Conservation (phyloP, 2,888 invertebrate genomes). For the Xestia xanthographa region DNA sequence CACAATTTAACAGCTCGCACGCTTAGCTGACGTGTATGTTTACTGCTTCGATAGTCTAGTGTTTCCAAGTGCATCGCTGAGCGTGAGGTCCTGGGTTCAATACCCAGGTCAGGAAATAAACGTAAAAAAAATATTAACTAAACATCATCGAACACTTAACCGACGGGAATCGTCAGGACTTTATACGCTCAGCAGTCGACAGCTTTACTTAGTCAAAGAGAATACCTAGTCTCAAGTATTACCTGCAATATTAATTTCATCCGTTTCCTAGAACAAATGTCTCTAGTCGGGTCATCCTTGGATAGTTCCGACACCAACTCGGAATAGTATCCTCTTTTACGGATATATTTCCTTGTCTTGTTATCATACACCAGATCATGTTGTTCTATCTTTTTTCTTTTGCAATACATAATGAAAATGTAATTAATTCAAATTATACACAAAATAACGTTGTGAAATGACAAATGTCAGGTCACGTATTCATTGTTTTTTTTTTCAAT, state of each 20-base stretch:
- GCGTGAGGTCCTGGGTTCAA: neutral
- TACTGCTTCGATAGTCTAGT: neutral
- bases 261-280: constrained; percentile 84
- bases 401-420: constrained; percentile 79
- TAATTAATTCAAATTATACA: neutral
- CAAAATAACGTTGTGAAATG: neutral
- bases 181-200: neutral
- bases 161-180: neutral
- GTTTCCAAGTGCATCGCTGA: neutral
- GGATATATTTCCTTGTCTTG: constrained; percentile 77
- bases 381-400: constrained; percentile 82
- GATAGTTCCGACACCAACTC: constrained; percentile 90
- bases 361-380: constrained; percentile 86
- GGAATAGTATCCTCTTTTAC: constrained; percentile 91
- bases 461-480: constrained; percentile 11
- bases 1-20: neutral
- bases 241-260: constrained; percentile 85
- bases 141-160: neutral
- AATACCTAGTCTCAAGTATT: constrained; percentile 1
- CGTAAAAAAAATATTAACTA: neutral
- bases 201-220: neutral
- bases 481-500: neutral
- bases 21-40: no score
- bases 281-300: constrained; percentile 80
- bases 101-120: no score